Base-by-base conservation (phyloP, 1,140 invertebrate species). In the Drosophila santomea region DNA sequence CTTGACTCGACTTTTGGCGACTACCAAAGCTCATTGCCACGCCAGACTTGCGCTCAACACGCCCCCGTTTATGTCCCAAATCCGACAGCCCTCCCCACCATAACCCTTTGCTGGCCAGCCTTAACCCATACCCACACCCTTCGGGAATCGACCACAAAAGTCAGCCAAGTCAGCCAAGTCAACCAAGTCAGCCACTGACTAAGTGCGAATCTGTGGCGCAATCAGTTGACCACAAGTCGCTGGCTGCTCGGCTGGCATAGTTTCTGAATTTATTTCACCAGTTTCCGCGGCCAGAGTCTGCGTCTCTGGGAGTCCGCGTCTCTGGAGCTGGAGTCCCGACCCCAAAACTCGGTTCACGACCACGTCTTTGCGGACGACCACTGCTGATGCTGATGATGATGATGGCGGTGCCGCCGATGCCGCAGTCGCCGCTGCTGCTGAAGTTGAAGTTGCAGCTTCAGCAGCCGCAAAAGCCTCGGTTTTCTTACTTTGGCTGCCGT, bases 141-240 rank as follows among this genome's bases (percentile, higher is more conserved):
- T 28, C 39, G 47, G 54, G 36, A 35, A 64, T 64, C 55, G 68
- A 28, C 71, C 51, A 47, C 44, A 59, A 56, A 59, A 66, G 39
- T 56, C 73, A 50, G 62, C 35, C 55, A 52, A 73, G 67, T 59
- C 59, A 76, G 84, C 80, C 80, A 89, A 66, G 39, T 56, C 73
- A 55, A 55, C 35, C 55, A 48, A 73, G 67, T 59, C 59, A 79
- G 83, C 80, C 80, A 88, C 80, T 60, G 85, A 90, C 85, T 83
- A 89, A 89, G 84, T 89, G 84, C 84, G 84, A 89, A 89, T 89
- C 84, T 89, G 83, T 88, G 83, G 83, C 84, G 84, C 84, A 89
- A 89, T 89, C 84, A 89, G 84, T 89, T 89, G 84, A 61, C 79
- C 72, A 64, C 64, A 48, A 69, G 64, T 57, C 51, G 43, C 20